Percentiles rank a stretch among this genome's conserved stretches.
These are phyloP conservation scores for Stylophora pistillata DNA, from an alignment of 64 coral and sea anemone genomes.

Conservation along the genomic window DNA sequence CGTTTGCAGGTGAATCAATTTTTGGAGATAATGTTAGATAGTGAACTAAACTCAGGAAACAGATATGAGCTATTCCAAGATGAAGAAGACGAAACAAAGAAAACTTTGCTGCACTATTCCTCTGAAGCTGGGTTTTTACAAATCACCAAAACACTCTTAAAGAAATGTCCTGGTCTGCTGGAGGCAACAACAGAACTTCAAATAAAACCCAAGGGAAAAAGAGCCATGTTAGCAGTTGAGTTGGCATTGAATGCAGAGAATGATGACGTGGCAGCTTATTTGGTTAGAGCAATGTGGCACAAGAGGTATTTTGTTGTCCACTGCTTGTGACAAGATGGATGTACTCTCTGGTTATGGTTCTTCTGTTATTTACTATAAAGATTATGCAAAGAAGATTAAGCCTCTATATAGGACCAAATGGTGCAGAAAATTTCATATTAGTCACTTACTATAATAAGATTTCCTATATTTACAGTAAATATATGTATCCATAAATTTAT, in stretches of 20 bases:
- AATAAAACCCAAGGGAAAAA: conserved; percentile 68
- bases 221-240: conserved; percentile 72
- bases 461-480: no score
- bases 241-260: conserved; percentile 68
- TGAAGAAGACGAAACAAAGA: conserved; percentile 32
- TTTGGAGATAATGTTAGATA: conserved; percentile 69
- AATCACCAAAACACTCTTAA: conserved; percentile 66
- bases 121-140: conserved; percentile 64
- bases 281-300: conserved; percentile 73
- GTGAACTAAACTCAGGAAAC: conserved; percentile 71
- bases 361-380: no score
- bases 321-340: no score
- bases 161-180: conserved; percentile 73
- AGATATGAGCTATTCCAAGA: conserved; percentile 83
- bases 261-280: conserved; percentile 71
- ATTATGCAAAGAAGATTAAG: no score
- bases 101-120: conserved; percentile 74
- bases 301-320: conserved; percentile 38
- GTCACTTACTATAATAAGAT: no score
- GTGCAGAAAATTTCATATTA: no score
- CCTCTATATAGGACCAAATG: no score
- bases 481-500: no score
- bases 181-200: conserved; percentile 66
- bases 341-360: no score
- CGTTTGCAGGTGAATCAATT: conserved; percentile 67